A percentile compares a stretch with the other conserved stretches of the same genome.
Conservation (phyloP, 2,797 vertebrate genomes). For the Oreochromis mossambicus region DNA sequence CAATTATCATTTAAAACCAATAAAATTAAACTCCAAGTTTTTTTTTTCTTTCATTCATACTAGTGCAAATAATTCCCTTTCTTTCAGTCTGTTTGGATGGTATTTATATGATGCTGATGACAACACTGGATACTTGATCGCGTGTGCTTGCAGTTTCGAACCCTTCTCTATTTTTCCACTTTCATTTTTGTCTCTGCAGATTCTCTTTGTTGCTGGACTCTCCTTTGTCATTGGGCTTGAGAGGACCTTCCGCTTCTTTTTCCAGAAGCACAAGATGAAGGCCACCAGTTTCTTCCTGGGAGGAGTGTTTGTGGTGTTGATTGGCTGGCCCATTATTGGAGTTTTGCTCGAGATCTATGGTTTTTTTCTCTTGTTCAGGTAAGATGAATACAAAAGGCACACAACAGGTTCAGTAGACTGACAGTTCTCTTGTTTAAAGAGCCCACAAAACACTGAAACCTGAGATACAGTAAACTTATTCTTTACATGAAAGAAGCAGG, state of each 20-base stretch:
- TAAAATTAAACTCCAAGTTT: not conserved
- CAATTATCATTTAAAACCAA: not conserved
- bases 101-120: rapidly evolving
- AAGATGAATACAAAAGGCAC: conserved; percentile 1
- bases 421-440: not conserved
- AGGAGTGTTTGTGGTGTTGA: conserved; percentile 92
- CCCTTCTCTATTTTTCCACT: not conserved
- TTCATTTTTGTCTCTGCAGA: conserved; percentile 66
- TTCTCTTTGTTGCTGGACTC: conserved; percentile 94
- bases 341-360: conserved; percentile 95
- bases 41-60: not conserved
- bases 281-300: conserved; percentile 95
- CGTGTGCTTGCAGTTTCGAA: not conserved
- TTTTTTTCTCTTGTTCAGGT: conserved; percentile 98
- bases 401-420: not conserved
- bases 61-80: not conserved
- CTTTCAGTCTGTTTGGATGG: not conserved
- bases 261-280: conserved; percentile 98
- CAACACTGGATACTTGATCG: not conserved
- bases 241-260: conserved; percentile 97
- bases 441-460: not conserved
- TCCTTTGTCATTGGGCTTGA: conserved; percentile 96
- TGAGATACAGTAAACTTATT: not conserved
- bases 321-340: conserved; percentile 95
- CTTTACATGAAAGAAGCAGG: not conserved